A percentile compares a stretch with the other conserved stretches of the same genome.
phyloP scores from a whole-genome alignment of 2,113 vertebrate species.

The Danionella cerebrum region DNA sequence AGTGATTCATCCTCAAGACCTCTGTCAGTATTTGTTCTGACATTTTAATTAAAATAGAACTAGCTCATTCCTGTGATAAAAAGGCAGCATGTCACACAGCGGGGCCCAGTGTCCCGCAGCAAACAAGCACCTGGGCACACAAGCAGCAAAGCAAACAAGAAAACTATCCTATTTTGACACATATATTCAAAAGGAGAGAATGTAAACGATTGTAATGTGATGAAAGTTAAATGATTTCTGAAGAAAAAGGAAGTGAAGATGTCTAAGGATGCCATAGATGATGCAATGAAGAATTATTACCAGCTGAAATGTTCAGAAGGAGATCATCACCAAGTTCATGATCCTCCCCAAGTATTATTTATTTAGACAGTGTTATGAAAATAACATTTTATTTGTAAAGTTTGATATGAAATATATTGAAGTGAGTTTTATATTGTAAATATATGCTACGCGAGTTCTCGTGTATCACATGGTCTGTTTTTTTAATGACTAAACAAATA shows the following conservation, averaged over 20 bases:
- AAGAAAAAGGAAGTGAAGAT: slow-evolving; percentile 13
- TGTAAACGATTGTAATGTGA: background rate
- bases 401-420: too few relatives aligned
- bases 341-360: too few relatives aligned
- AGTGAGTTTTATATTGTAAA: too few relatives aligned
- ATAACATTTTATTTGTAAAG: too few relatives aligned
- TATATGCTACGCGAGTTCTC: too few relatives aligned
- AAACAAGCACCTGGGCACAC: slow-evolving; percentile 28
- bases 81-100: slow-evolving; percentile 52
- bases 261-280: background rate
- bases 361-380: too few relatives aligned
- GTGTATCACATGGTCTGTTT: too few relatives aligned
- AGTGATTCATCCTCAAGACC: slow-evolving; percentile 85
- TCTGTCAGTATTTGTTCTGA: slow-evolving; percentile 87
- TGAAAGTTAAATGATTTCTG: slow-evolving; percentile 20
- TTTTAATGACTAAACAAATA: too few relatives aligned
- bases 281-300: too few relatives aligned
- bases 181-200: background rate
- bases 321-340: too few relatives aligned
- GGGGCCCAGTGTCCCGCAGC: background rate
- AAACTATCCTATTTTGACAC: background rate
- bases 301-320: too few relatives aligned
- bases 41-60: slow-evolving; percentile 93
- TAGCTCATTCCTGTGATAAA: slow-evolving; percentile 82
- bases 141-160: background rate